These are phyloP conservation scores for Thymelicus acteon DNA, from an alignment of 2,888 invertebrate species.

Conservation along the genomic window DNA sequence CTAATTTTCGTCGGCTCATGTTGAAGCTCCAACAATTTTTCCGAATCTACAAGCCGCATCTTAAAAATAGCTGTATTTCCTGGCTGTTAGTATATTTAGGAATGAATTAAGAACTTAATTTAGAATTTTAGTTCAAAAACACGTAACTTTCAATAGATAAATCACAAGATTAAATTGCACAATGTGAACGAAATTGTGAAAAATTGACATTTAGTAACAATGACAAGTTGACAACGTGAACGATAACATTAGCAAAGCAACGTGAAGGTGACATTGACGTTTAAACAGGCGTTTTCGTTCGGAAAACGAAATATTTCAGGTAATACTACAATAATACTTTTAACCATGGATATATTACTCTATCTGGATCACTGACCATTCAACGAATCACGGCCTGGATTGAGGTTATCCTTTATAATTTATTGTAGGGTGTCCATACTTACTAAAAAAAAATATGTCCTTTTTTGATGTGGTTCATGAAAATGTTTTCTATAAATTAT, in stretches of 20 bases:
- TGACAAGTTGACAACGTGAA: slow-evolving; percentile 35
- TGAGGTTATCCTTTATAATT: too few relatives aligned
- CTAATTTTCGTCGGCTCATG: slow-evolving; percentile 89
- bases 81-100: neutral
- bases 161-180: slow-evolving; percentile 48
- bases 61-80: slow-evolving; percentile 44
- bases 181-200: slow-evolving; percentile 47
- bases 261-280: slow-evolving; percentile 40
- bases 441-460: too few relatives aligned
- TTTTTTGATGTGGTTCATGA: too few relatives aligned
- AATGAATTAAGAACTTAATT: slow-evolving; percentile 1
- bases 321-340: too few relatives aligned
- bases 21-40: slow-evolving; percentile 88
- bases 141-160: slow-evolving; percentile 38
- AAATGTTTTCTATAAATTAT: too few relatives aligned
- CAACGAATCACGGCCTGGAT: too few relatives aligned
- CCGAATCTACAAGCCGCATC: slow-evolving; percentile 85
- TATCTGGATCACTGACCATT: too few relatives aligned
- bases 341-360: too few relatives aligned
- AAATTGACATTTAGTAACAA: slow-evolving; percentile 43
- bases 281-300: slow-evolving; percentile 40
- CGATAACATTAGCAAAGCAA: slow-evolving; percentile 14
- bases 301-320: slow-evolving; percentile 30
- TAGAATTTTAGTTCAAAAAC: slow-evolving; percentile 24
- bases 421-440: too few relatives aligned